Evolutionary conservation across 2,797 vertebrate genomes (phyloP), one percentile per base, ranked within the genome.

Genomic region (Smutsia temminckii): DNA sequence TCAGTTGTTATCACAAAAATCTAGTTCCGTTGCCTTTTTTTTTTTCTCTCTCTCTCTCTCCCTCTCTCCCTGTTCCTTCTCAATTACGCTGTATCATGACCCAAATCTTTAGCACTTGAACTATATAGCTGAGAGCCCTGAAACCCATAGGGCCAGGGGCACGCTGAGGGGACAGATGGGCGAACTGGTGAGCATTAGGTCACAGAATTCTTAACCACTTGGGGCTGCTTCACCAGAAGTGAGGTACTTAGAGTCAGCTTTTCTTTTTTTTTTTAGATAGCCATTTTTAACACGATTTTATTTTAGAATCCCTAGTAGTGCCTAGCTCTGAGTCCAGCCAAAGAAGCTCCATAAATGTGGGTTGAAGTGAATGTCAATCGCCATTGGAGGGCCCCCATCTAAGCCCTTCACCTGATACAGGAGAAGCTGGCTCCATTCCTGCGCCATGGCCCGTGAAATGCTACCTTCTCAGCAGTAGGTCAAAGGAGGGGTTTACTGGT

Each of bases 61-160:
- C 18, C 8, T 23, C 59, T 63, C 25, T 64, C 64, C 42, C 49
- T 3, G 4, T 81, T 72, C 61, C 93, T 95, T 96, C 97, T 97
- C 96, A 79, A 92, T 97, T 97, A 95, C 96, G 0, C 32, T 40
- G 55, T 97, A 97, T 97, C 97, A 42, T 68, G 95, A 97, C 97
- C 97, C 94, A 97, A 57, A 97, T 97, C 97, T 97, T 89, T 40
- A 94, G 84, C 68, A 57, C 89, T 75, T 97, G 91, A 96, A 77
- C 95, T 93, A 64, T 95, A 93, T 94, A 91, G 79, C 79, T 29
- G 57, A 95, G 83, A 49, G 59, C 78, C 55, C 85, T 93, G 95
- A 96, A 96, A 96, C 66, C 46, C 59, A 69, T 14, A 95, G 88
- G 42, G 53, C 78, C 77, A 1, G 81, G 53, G 49, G 12, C 84